phyloP scores from a whole-genome alignment of 2,888 invertebrate genomes.

The Cetonia aurata region DNA sequence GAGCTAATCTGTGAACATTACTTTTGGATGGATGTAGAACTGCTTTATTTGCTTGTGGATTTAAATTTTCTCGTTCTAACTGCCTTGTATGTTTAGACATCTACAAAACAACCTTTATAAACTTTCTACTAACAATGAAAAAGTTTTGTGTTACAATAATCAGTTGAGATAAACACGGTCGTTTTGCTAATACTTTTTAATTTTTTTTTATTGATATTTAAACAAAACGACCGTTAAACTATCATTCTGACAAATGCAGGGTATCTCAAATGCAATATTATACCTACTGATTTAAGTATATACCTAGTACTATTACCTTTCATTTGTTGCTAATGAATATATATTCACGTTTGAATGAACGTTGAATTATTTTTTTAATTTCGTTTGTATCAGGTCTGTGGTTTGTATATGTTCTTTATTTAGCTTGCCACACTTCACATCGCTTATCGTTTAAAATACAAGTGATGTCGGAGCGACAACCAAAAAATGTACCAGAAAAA shows the following conservation, averaged over 20 bases:
- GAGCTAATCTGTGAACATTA: constrained; percentile 53
- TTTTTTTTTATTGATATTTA: background rate
- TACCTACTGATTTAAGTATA: too few relatives aligned
- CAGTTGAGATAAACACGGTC: background rate
- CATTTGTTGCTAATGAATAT: too few relatives aligned
- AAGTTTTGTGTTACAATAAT: background rate
- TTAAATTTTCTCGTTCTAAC: constrained; percentile 52
- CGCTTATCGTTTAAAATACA: too few relatives aligned
- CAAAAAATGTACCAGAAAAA: too few relatives aligned
- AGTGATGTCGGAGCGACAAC: too few relatives aligned
- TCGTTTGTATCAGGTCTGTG: too few relatives aligned
- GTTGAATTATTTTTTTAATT: too few relatives aligned
- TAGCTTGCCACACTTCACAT: too few relatives aligned
- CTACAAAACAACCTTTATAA: constrained; percentile 11
- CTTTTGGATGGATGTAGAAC: constrained; percentile 44
- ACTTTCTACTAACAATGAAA: background rate
- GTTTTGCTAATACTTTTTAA: background rate
- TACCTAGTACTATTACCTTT: too few relatives aligned
- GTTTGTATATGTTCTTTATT: too few relatives aligned
- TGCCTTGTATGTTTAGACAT: constrained; percentile 5
- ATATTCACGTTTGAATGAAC: too few relatives aligned
- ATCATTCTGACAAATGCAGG: background rate
- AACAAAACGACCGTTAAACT: constrained; percentile 5
- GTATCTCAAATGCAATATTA: too few relatives aligned
- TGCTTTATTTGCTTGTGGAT: constrained; percentile 46